phyloP scores from a whole-genome alignment of 2,113 vertebrate species.

The Gallinago undulata region DNA sequence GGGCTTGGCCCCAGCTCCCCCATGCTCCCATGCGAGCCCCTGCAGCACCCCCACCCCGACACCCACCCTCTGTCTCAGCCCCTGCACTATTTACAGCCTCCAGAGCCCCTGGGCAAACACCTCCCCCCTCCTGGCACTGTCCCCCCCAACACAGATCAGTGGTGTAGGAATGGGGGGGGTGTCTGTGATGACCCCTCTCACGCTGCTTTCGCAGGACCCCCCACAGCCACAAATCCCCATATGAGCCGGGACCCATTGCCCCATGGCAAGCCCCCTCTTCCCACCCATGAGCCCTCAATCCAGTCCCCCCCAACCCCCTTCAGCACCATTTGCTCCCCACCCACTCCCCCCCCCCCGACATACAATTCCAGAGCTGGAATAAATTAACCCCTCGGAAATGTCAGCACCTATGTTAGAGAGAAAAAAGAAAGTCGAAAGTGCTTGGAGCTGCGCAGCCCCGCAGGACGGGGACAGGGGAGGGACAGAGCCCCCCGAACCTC shows the following conservation, averaged over 20 bases:
- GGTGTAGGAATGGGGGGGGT: not conserved
- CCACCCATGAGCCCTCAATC: not conserved
- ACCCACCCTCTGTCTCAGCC: not conserved
- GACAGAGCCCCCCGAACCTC: not conserved
- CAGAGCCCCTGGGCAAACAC: not conserved
- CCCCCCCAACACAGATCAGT: not conserved
- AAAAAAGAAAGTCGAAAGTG: slow-evolving; percentile 29
- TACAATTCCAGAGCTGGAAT: not conserved
- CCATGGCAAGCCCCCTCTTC: not conserved
- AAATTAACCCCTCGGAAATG: not conserved
- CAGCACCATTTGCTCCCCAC: not conserved
- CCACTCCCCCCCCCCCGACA: no score
- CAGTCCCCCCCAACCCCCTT: not conserved
- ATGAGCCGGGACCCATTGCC: not conserved
- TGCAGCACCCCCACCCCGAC: not conserved
- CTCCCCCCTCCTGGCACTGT: not conserved
- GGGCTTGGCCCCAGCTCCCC: not conserved
- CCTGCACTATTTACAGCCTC: slow-evolving; percentile 18
- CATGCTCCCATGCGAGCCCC: not conserved
- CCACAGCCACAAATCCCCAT: not conserved
- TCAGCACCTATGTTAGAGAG: slow-evolving; percentile 28
- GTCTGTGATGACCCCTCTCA: not conserved
- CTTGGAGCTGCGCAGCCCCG: not conserved
- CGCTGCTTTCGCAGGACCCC: not conserved
- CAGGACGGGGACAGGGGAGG: not conserved